Conservation (phyloP, 2,888 invertebrate genomes). For the Andrena dorsata region DNA sequence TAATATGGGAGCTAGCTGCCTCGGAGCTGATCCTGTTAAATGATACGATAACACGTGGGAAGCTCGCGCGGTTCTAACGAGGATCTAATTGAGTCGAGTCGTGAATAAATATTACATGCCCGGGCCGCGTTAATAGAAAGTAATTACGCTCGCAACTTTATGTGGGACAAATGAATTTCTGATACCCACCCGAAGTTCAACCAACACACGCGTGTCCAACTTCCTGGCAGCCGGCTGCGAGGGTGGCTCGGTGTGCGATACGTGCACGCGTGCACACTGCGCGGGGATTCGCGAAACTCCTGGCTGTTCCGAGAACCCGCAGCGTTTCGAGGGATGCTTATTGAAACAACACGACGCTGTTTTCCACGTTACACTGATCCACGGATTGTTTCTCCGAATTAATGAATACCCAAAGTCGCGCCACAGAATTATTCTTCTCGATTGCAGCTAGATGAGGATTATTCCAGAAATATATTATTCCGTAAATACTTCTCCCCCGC, state of each 20-base stretch:
- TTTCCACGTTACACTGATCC: background rate
- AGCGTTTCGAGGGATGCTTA: constrained; percentile 13
- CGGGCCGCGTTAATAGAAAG: constrained; percentile 38
- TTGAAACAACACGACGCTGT: constrained; percentile 10
- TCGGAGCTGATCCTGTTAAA: constrained; percentile 21
- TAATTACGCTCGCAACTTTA: constrained; percentile 45
- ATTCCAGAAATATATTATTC: background rate
- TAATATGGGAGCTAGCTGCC: background rate
- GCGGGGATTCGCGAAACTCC: constrained; percentile 29
- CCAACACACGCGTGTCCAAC: constrained; percentile 13
- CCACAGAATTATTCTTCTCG: too few species aligned
- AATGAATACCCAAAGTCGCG: too few species aligned
- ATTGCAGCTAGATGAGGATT: too few species aligned
- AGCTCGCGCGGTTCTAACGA: constrained; percentile 21
- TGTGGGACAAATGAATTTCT: constrained; percentile 49
- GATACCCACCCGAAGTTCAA: constrained; percentile 34
- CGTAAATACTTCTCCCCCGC: constrained; percentile 11
- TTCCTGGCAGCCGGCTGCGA: constrained; percentile 17
- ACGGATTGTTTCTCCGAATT: too few species aligned
- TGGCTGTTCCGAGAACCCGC: background rate
- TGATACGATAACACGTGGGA: constrained; percentile 41
- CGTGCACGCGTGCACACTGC: background rate
- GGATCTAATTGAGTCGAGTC: constrained; percentile 38
- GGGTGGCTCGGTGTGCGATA: background rate
- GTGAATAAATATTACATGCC: constrained; percentile 48